phyloP scores from a whole-genome alignment of 2,888 invertebrate genomes.

The Apamea anceps region DNA sequence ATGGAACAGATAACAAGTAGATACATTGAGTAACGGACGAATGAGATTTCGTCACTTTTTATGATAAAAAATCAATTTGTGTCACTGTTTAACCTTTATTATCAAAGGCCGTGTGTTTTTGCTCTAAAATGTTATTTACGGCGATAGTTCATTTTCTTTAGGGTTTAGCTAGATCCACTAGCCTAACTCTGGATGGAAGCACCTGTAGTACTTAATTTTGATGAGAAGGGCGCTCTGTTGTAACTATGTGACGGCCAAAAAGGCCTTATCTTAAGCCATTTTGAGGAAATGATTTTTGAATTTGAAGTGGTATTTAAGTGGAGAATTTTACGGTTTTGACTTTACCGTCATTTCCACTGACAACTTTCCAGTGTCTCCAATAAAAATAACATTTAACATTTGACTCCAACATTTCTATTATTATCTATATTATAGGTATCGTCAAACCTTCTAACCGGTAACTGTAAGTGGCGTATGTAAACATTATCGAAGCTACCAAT shows the following conservation, averaged over 20 bases:
- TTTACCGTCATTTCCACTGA: slow-evolving; percentile 18
- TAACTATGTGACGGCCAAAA: background rate
- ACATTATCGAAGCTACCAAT: slow-evolving; percentile 72
- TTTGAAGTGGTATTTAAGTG: background rate
- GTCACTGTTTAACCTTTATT: slow-evolving; percentile 76
- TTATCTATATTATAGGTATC: slow-evolving; percentile 43
- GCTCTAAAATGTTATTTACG: slow-evolving; percentile 56
- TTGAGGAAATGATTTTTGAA: slow-evolving; percentile 2
- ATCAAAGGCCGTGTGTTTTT: slow-evolving; percentile 63
- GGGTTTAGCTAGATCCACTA: slow-evolving; percentile 6
- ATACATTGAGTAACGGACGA: slow-evolving; percentile 79
- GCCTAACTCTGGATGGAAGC: background rate
- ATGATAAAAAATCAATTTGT: slow-evolving; percentile 88
- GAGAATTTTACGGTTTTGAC: slow-evolving; percentile 19
- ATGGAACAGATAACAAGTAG: slow-evolving; percentile 79
- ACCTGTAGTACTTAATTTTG: background rate
- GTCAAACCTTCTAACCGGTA: slow-evolving; percentile 53
- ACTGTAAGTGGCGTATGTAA: slow-evolving; percentile 65
- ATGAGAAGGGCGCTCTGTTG: background rate
- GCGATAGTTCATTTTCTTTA: slow-evolving; percentile 45
- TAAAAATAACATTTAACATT: slow-evolving; percentile 36
- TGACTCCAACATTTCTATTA: slow-evolving; percentile 46
- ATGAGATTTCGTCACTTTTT: slow-evolving; percentile 81
- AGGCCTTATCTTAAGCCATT: background rate
- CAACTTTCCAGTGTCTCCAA: slow-evolving; percentile 40